Evolutionary conservation across 2,797 vertebrate genomes (phyloP), one percentile per base, ranked within the genome.

Genomic region (Scyliorhinus canicula): DNA sequence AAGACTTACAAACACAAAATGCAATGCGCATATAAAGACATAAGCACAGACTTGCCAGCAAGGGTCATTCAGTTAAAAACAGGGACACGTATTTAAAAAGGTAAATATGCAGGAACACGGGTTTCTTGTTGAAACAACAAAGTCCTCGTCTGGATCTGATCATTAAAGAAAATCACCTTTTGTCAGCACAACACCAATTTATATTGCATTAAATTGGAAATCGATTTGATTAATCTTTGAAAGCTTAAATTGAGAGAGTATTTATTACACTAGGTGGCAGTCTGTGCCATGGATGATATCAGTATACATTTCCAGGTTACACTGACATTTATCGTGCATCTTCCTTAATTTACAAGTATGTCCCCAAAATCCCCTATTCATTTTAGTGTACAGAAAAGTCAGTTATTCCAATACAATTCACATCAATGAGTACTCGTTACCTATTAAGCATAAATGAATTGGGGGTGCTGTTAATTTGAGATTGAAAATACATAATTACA

Each of bases 261-360:
- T 74, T 74, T 74, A 50, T 31, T 69, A 94, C 93, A 93, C 93
- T 94, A 52, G 93, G 52, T 74, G 65, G 93, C 93, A 94, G 65
- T 71, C 67, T 52, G 60, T 94, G 71, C 65, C 67, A 71, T 94
- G 74, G 93, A 71, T 94, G 28, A 3, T 71, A 69, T 50, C 47
- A 50, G 14, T 94, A 55, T 52, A 31, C 67, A 74, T 35, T 24
- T 74, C 35, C 93, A 74, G 26, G 67, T 31, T 52, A 94, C 4
- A 9, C 67, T 67, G 69, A 69, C 12, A 69, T 93, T 69, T 67
- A 71, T 47, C 12, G 4, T 52, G 90, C 24, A 11, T 19, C 44
- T 69, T 93, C 44, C 65, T 93, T 93, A 93, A 69, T 26, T 67
- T 94, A 71, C 16, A 55, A 71, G 28, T 71, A 35, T 55, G 67